Evolutionary conservation across 2,113 vertebrate genomes (phyloP).

Genomic region (Mobula hypostoma): DNA sequence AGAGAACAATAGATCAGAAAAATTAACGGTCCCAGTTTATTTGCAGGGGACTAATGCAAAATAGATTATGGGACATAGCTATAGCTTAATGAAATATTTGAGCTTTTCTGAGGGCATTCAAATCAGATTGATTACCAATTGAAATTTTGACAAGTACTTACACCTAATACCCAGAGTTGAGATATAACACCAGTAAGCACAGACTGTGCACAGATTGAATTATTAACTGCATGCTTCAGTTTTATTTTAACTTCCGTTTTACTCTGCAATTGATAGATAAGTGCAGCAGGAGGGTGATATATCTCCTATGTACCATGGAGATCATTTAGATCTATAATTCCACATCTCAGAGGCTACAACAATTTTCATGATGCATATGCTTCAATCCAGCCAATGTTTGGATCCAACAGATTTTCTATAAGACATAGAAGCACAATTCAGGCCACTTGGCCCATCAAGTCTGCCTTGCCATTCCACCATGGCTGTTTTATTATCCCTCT

Average conservation of each 20-base stretch:
- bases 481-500: too few species aligned
- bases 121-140: background rate
- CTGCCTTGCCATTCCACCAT: too few species aligned
- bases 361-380: background rate
- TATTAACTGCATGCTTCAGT: background rate
- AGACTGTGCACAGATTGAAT: background rate
- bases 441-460: too few species aligned
- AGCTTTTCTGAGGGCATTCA: background rate
- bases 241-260: background rate
- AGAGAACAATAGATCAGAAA: background rate
- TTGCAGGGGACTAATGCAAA: background rate
- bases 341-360: background rate
- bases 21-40: background rate
- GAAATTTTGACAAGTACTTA: background rate
- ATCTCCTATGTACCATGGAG: too few species aligned
- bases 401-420: background rate
- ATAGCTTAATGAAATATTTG: background rate
- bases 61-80: background rate
- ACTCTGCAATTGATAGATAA: slow-evolving; percentile 14
- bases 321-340: background rate
- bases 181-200: background rate
- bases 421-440: too few species aligned
- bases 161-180: background rate
- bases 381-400: background rate
- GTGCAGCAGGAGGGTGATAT: too few species aligned